Evolutionary conservation across 2,113 vertebrate genomes (phyloP), one percentile per base, ranked within the genome.

Genomic region (Myxocyprinus asiaticus): DNA sequence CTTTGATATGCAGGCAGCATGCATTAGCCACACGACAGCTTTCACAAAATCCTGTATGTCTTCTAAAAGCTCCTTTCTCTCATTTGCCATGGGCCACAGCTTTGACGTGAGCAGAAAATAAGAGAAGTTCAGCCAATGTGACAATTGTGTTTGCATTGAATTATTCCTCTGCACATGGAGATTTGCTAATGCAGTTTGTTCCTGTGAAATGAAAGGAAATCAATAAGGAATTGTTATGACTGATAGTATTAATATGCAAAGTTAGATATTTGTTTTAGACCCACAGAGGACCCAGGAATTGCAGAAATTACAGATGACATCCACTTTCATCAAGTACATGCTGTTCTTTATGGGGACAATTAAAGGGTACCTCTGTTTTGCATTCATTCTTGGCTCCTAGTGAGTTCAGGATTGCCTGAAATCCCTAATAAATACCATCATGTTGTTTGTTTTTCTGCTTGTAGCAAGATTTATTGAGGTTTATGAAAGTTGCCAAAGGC

Each of bases 1-100:
- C 78, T 87, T 92, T 91, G 89, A 88, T 92, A 92, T 92, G 92
- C 90, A 84, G 83, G 79, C 79, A 62, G 87, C 82, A 86, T 82
- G 86, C 88, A 80, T 88, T 87, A 53, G 68, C 84, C 78, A 85
- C 82, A 75, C 87, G 80, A 79, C 87, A 84, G 82, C 88, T 88
- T 81, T 85, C 70, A 77, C 80, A 72, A 81, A 86, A 89, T 90
- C 88, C 80, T 50, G n/a, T 71, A 44, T 22, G 22, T 33, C 1
- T 33, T 33, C 1, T 33, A 33, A 33, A 33, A 33, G 22, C 22
- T 33, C 48, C 68, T 55, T 48, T 67, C 73, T 67, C 55, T 67
- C 67, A 51, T 70, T 69, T 58, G 67, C 67, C 17, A 70, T 48
- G 62, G 43, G 22, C 73, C 11, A 22, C 44, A 12, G n/a, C 55